A percentile compares a stretch with the other conserved stretches of the same genome.
Conservation (phyloP, 1,140 invertebrate species). For the Bombus impatiens region DNA sequence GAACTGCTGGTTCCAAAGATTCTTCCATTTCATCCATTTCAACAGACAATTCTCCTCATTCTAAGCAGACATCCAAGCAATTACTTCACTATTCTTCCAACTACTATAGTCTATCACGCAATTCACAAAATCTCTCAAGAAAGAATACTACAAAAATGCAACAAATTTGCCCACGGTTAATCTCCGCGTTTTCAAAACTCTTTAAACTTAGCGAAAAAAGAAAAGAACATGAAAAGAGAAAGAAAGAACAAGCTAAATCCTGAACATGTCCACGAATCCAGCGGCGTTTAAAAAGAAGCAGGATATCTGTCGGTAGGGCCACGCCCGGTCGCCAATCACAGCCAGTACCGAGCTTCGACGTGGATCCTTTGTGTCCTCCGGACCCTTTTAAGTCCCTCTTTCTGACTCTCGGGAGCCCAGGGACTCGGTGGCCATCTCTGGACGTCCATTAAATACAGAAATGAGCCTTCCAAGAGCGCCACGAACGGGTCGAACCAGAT, state of each 20-base stretch:
- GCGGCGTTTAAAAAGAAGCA: constrained; percentile 62
- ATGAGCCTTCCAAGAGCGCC: constrained; percentile 78
- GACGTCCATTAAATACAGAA: constrained; percentile 81
- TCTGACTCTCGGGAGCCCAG: constrained; percentile 66
- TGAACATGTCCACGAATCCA: neutral
- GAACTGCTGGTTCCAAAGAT: too few species aligned
- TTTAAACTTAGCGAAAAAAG: neutral
- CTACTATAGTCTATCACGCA: too few species aligned
- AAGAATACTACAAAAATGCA: neutral
- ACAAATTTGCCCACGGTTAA: neutral
- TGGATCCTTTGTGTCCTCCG: constrained; percentile 77
- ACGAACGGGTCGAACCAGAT: constrained; percentile 77
- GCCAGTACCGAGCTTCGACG: constrained; percentile 72
- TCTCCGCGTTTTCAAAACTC: neutral
- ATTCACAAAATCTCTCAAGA: neutral
- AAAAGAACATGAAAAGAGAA: neutral
- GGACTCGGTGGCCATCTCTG: constrained; percentile 78
- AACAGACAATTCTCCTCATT: neutral
- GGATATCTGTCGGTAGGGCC: constrained; percentile 69
- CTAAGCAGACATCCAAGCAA: neutral
- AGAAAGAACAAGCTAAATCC: neutral
- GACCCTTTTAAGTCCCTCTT: constrained; percentile 66
- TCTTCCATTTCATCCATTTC: neutral
- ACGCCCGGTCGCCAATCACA: constrained; percentile 79
- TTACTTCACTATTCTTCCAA: neutral